Evolutionary conservation across 2,888 invertebrate species (phyloP).

Genomic region (Caenorhabditis sulstoni): DNA sequence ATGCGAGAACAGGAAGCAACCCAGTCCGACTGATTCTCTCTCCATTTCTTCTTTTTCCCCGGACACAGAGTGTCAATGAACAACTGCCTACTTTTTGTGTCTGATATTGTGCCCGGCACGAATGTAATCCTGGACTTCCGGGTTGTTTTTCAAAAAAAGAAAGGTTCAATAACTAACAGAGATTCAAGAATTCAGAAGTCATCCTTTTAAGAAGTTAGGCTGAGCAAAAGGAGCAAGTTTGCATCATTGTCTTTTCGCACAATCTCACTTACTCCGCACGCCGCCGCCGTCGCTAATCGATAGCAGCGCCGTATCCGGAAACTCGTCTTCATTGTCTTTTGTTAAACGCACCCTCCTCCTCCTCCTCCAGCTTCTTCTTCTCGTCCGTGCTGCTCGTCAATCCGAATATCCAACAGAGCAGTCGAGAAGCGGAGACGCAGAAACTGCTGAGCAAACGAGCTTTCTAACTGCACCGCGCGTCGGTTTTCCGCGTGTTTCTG

Average conservation of each 20-base stretch:
- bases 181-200: no score
- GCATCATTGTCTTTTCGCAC: not conserved
- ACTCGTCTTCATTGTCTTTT: slow-evolving; percentile 33
- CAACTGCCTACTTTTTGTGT: no score
- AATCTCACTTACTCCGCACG: slow-evolving; percentile 14
- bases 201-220: no score
- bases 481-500: slow-evolving; percentile 21
- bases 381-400: slow-evolving; percentile 1
- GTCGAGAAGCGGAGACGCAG: slow-evolving; percentile 15
- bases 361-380: not conserved
- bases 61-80: no score
- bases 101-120: not conserved
- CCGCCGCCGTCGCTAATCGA: slow-evolving; percentile 34
- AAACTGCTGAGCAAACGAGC: slow-evolving; percentile 48
- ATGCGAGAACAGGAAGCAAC: not conserved
- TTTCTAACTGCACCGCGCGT: slow-evolving; percentile 31
- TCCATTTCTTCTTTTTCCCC: no score
- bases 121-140: not conserved
- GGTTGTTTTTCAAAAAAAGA: not conserved
- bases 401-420: slow-evolving; percentile 27
- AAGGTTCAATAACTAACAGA: no score
- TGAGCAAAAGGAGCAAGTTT: not conserved
- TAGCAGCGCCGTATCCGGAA: slow-evolving; percentile 23
- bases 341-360: slow-evolving; percentile 7
- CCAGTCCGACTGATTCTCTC: no score